Conservation (phyloP, 1,140 invertebrate species). For the Colletes latitarsis region DNA sequence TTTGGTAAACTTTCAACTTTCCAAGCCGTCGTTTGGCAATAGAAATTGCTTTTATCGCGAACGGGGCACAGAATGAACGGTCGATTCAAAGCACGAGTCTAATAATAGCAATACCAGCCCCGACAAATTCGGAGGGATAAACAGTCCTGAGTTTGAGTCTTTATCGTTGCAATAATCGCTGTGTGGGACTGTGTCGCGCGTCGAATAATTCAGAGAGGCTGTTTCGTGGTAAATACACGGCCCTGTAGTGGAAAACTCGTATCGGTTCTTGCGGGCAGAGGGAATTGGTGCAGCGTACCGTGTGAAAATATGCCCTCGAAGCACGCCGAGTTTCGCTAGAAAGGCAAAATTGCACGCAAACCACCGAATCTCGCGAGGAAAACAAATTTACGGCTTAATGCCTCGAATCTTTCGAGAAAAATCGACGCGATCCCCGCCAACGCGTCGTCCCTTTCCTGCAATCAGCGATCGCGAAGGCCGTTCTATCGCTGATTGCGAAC, state of each 20-base stretch:
- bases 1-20: background rate
- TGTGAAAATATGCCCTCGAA: background rate
- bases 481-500: too few relatives aligned
- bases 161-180: background rate
- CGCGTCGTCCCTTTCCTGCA: too few relatives aligned
- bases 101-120: background rate
- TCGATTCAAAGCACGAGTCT: background rate
- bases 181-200: background rate
- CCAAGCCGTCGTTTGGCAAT: too few relatives aligned
- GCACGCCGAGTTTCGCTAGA: background rate
- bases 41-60: too few relatives aligned
- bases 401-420: background rate
- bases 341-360: background rate
- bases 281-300: background rate
- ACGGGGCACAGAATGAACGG: too few relatives aligned
- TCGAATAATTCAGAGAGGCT: background rate
- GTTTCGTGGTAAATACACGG: background rate
- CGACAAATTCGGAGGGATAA: background rate
- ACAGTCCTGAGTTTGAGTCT: background rate
- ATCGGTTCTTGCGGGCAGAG: slow-evolving; percentile 6
- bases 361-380: background rate
- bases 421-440: background rate
- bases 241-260: background rate
- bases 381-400: too few relatives aligned
- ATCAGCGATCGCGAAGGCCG: too few relatives aligned